Base-by-base conservation (phyloP, 2,888 invertebrate species). In the Malacosoma neustria region DNA sequence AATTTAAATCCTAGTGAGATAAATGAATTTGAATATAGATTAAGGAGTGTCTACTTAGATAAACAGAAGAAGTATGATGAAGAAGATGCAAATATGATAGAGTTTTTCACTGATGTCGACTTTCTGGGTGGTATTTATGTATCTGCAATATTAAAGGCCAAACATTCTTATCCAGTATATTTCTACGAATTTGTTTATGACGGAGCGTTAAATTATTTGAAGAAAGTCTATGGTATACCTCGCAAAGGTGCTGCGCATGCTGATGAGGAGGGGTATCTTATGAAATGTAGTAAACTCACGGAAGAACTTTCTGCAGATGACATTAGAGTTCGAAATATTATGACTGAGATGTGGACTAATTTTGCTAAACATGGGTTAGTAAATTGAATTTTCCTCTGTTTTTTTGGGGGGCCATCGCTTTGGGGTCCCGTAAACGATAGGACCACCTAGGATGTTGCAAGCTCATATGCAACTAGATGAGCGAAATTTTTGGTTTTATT, bases 261-360 rank as follows among this genome's bases (percentile, higher is more conserved):
- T 0, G 91, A 91, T 45, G 91, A 91, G 0, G 62, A 88, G 0
- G 87, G 87, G 7, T 90, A 90, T 47, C 41, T 91, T 1, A 81
- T 90, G 14, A 87, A 84, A 39, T 57, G 54, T 32, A 43, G 49
- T 2, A 45, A 61, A 13, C 45, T 80, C 1, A 54, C 54, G 0
- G 57, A 52, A 3, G 46, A 63, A 29, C 42, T 69, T 6, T 56
- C 61, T 9, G 58, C 65, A 14, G 62, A 58, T 3, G 85, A 81
- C 46, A 57, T 51, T 42, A 39, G 72, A 13, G 71, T 88, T 5
- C 67, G 82, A 3, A 62, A 79, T 13, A 70, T 74, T 14, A 65
- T 90, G 53, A 72, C 84, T n/a, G 60, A 72, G 12, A 65, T 90
- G 67, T 90, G 91, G 90, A 86, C 89, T 0, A 89, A 91, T 51